A percentile compares a stretch with the other conserved stretches of the same genome.
Evolutionary conservation across 2,113 vertebrate genomes (phyloP).

Genomic region (Crotalus tigris): DNA sequence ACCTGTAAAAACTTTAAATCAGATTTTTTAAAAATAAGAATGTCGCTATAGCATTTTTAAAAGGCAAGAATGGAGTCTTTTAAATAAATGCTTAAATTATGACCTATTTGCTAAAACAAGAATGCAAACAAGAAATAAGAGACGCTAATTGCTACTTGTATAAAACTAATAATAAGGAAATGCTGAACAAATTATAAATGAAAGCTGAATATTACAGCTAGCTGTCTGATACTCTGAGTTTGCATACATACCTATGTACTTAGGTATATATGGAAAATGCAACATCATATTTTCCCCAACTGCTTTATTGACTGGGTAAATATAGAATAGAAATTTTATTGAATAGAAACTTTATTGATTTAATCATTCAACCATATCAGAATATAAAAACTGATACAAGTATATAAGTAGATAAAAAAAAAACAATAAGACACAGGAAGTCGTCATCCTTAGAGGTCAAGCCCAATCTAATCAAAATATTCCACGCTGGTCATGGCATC

Average conservation of each 20-base stretch:
- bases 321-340: neutral
- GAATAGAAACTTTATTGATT: neutral
- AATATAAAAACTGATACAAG: neutral
- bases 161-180: neutral
- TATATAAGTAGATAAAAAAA: neutral
- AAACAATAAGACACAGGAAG: neutral
- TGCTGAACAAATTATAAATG: neutral
- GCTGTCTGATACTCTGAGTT: too few relatives aligned
- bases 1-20: neutral
- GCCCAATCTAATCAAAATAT: neutral
- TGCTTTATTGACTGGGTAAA: neutral
- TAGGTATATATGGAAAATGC: neutral
- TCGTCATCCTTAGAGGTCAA: neutral
- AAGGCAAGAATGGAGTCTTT: neutral
- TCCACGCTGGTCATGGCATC: neutral
- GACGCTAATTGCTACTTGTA: neutral
- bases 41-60: neutral
- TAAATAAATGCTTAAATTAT: neutral
- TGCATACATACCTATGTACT: neutral
- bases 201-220: neutral
- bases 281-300: neutral
- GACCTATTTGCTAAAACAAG: neutral
- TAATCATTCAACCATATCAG: neutral
- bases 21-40: neutral
- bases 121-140: neutral